Percentiles rank a stretch among this genome's conserved stretches.
Evolutionary conservation across 2,797 vertebrate genomes (phyloP).

Genomic region (Scleropages formosus): DNA sequence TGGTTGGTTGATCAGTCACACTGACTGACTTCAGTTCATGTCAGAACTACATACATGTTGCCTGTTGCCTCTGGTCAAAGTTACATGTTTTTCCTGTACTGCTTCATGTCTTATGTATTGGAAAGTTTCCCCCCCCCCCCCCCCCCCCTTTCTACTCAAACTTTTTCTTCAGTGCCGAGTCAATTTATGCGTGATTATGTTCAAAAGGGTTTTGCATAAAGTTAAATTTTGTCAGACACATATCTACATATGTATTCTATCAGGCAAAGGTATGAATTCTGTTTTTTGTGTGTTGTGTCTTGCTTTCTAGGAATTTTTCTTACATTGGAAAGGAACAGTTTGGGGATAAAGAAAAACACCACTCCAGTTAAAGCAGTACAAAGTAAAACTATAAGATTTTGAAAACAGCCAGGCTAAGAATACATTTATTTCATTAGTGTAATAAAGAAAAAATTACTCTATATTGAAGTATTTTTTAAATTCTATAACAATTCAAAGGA

Average conservation of each 20-base stretch:
- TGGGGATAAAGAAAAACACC: neutral
- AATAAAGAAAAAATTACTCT: neutral
- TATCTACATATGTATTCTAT: neutral
- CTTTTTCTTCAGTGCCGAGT: slow-evolving; percentile 3
- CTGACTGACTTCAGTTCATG: slow-evolving; percentile 8
- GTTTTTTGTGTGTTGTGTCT: neutral
- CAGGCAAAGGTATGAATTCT: neutral
- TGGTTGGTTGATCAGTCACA: slow-evolving; percentile 5
- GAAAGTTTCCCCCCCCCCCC: neutral
- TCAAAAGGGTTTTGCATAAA: neutral
- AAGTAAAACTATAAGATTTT: neutral
- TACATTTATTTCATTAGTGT: neutral
- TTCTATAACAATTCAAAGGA: too few relatives aligned
- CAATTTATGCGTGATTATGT: neutral
- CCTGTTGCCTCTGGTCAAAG: slow-evolving; percentile 16
- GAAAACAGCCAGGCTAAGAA: neutral
- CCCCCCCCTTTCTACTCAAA: neutral
- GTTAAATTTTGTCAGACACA: neutral
- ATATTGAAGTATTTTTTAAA: too few relatives aligned
- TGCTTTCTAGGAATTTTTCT: slow-evolving; percentile 7
- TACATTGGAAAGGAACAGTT: neutral
- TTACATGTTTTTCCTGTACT: neutral
- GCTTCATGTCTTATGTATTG: slow-evolving; percentile 5
- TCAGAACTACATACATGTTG: neutral
- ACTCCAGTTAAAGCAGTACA: neutral